Evolutionary conservation across 2,888 invertebrate genomes (phyloP), one percentile per base, ranked within the genome.

Genomic region (Caenorhabditis parvicauda): DNA sequence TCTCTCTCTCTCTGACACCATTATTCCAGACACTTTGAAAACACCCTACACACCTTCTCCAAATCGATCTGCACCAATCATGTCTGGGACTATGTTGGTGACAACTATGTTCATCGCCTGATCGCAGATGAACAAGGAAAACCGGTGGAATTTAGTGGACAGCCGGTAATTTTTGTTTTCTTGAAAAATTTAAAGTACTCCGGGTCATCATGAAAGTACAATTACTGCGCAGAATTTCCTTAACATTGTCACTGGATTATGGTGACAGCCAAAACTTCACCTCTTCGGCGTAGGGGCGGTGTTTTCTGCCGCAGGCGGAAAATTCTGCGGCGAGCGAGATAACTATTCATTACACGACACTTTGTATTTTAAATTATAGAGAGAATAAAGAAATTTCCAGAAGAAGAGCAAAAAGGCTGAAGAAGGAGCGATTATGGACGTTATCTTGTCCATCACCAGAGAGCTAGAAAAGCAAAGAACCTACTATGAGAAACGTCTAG

Each of bases 1-100:
- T 12, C 4, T 12, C n/a, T n/a, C n/a, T n/a, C n/a, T n/a, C n/a
- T n/a, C n/a, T n/a, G n/a, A n/a, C n/a, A 17, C 12, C 24, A n/a
- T 55, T n/a, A n/a, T 55, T 68, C 6, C 43, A 90, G 91, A 60
- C 98, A 99, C 82, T 98, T 91, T 83, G 86, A 90, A 54, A 90
- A 90, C 54, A 94, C 98, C 0, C 91, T 92, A 72, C 98, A 99
- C 83, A 94, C 94, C 19, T 99, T 93, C 81, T 92, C 95, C 4
- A 87, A 99, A 86, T 94, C 66, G 54, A 65, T 72, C 56, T 95
- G 94, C 1, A 72, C 75, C 4, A 92, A 94, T 80, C 86, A 93
- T 48, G 98, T 99, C 0, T 99, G 99, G 99, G 99, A 99, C 82
- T 99, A 99, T 82, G 94, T 94, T 49, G 95, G 95, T 72, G 93